These are phyloP conservation scores for Catharus fuscescens DNA, from an alignment of 2,113 vertebrate genomes.

Conservation along the genomic window DNA sequence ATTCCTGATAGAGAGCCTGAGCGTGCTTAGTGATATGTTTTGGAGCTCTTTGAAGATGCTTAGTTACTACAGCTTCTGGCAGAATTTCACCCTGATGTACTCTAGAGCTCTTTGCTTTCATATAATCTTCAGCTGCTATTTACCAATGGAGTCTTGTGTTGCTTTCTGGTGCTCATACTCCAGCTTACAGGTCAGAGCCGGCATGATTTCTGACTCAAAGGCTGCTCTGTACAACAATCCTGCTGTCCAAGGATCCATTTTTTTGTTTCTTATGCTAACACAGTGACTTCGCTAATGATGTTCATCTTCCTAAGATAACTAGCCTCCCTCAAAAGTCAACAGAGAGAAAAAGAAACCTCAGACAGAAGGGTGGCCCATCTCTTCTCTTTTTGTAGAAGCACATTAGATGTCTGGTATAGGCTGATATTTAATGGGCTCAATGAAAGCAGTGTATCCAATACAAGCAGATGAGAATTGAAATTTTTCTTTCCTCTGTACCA, in stretches of 20 bases:
- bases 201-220: not conserved
- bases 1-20: slow-evolving; percentile 38
- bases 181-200: not conserved
- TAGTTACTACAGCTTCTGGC: slow-evolving; percentile 45
- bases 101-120: slow-evolving; percentile 20
- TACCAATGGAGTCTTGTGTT: not conserved
- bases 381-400: not conserved
- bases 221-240: not conserved
- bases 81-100: slow-evolving; percentile 13
- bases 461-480: not conserved
- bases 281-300: not conserved
- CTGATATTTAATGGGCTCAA: not conserved
- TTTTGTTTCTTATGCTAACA: not conserved
- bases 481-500: not conserved
- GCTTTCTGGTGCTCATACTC: not conserved
- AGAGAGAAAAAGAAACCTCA: not conserved
- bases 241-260: not conserved
- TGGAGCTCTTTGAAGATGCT: slow-evolving; percentile 53
- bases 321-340: not conserved
- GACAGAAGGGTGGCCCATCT: not conserved
- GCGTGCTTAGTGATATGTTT: slow-evolving; percentile 42
- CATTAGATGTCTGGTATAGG: not conserved
- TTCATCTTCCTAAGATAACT: not conserved
- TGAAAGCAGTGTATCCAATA: not conserved
- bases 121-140: not conserved